A percentile compares a stretch with the other conserved stretches of the same genome.
These are phyloP conservation scores for Crotalus helleri DNA, from an alignment of 2,113 vertebrate genomes.

Conservation along the genomic window DNA sequence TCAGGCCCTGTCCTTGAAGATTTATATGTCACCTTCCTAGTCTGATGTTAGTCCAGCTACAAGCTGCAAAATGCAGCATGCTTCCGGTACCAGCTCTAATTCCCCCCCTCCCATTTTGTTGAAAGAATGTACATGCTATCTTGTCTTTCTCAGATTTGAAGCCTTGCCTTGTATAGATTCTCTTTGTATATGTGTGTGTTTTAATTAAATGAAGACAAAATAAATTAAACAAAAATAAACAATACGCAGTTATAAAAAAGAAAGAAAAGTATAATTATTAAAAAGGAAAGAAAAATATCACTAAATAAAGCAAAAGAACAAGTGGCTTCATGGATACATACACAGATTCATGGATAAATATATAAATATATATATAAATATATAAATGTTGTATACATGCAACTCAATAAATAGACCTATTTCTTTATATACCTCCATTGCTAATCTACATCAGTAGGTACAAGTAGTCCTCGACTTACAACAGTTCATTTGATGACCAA, in stretches of 20 bases:
- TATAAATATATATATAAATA: neutral
- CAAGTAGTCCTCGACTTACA: too few relatives aligned
- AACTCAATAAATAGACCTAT: neutral
- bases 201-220: too few relatives aligned
- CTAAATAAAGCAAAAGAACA: neutral
- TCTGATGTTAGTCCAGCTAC: neutral
- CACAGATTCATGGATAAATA: neutral
- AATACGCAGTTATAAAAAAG: too few relatives aligned
- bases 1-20: neutral
- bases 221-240: too few relatives aligned
- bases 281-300: neutral
- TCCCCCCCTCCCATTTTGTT: neutral
- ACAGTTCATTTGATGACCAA: too few relatives aligned
- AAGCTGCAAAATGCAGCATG: neutral
- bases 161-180: neutral
- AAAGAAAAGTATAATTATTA: too few relatives aligned
- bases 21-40: neutral
- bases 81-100: neutral
- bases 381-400: neutral
- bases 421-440: neutral
- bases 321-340: neutral
- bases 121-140: neutral
- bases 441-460: neutral
- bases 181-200: neutral
- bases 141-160: neutral